Evolutionary conservation across 2,113 vertebrate species (phyloP).

Genomic region (Pagrus major): DNA sequence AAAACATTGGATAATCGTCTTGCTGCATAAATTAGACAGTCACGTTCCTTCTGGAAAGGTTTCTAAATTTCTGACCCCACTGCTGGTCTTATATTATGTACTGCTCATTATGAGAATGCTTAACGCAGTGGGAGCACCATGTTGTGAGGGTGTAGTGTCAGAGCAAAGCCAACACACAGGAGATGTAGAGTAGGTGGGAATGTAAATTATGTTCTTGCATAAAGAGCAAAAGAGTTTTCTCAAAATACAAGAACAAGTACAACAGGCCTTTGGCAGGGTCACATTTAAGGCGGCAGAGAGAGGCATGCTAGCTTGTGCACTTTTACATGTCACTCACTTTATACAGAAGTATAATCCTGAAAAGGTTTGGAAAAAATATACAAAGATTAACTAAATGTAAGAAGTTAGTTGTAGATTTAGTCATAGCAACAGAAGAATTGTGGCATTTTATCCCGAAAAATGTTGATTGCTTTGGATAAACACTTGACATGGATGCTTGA

Average conservation of each 20-base stretch:
- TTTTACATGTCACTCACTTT: neutral
- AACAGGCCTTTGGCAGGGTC: constrained; percentile 5
- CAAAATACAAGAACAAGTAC: neutral
- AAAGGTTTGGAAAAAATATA: neutral
- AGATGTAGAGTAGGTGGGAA: constrained; percentile 13
- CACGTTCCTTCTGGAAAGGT: neutral
- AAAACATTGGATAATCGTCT: neutral
- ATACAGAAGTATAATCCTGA: neutral
- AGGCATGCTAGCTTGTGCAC: neutral
- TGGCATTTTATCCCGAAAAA: constrained; percentile 12
- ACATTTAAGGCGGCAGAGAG: neutral
- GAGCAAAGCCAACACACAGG: constrained; percentile 9
- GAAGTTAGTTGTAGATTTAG: neutral
- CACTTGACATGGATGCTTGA: constrained; percentile 10
- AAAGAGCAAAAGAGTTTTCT: neutral
- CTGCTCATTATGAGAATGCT: neutral
- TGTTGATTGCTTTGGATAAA: neutral
- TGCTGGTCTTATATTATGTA: neutral
- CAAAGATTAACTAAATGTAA: neutral
- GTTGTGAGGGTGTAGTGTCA: constrained; percentile 5
- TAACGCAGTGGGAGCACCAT: neutral
- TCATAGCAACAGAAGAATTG: neutral
- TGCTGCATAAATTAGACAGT: constrained; percentile 1
- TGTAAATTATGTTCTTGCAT: constrained; percentile 12
- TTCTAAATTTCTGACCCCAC: constrained; percentile 3